Conservation (phyloP, 1,140 invertebrate species). For the Brachionus asplanchnoidis region DNA sequence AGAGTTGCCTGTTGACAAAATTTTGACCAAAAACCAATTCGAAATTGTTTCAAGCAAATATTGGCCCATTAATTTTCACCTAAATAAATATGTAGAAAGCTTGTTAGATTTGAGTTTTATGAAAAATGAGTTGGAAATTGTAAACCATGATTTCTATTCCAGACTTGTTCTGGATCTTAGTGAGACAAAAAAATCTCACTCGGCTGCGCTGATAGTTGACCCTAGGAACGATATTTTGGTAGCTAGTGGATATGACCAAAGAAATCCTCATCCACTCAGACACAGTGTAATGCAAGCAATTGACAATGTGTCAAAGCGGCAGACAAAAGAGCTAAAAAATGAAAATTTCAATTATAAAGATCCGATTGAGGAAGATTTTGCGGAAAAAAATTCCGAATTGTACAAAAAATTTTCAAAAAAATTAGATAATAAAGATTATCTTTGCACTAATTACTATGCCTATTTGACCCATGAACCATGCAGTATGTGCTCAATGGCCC, state of each 20-base stretch:
- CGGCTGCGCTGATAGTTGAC: slow-evolving; percentile 15
- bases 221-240: slow-evolving; percentile 1
- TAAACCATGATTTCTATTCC: slow-evolving; percentile 10
- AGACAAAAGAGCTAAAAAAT: not conserved
- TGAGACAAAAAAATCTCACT: not conserved
- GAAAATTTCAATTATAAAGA: not conserved
- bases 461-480: slow-evolving; percentile 42
- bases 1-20: slow-evolving; percentile 19
- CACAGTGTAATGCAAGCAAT: slow-evolving; percentile 30
- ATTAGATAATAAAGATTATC: slow-evolving; percentile 22
- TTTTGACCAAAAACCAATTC: slow-evolving; percentile 25
- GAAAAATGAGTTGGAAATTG: not conserved
- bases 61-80: slow-evolving; percentile 35
- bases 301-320: not conserved
- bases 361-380: not conserved
- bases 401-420: not conserved
- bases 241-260: slow-evolving; percentile 8
- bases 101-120: slow-evolving; percentile 10
- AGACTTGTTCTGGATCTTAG: not conserved
- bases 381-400: not conserved
- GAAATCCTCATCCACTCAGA: slow-evolving; percentile 23
- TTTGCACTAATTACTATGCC: slow-evolving; percentile 21
- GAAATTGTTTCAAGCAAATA: slow-evolving; percentile 24
- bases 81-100: slow-evolving; percentile 32
- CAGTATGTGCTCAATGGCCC: slow-evolving; percentile 41